Evolutionary conservation across 1,140 invertebrate genomes (phyloP), one percentile per base, ranked within the genome.

Genomic region (Drosophila pruinosa): DNA sequence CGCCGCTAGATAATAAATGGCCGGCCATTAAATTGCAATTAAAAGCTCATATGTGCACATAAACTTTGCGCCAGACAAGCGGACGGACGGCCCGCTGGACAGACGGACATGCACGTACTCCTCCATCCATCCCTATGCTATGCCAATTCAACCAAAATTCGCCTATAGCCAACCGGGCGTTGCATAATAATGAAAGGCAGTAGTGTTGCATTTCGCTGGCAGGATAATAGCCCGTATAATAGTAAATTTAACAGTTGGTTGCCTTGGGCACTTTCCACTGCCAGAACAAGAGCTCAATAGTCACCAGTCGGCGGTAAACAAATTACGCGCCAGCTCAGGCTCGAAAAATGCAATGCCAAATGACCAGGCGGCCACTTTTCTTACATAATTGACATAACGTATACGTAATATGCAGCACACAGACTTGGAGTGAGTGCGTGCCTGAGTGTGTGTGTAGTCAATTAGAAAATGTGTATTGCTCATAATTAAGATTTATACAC

Each of bases 1-100:
- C 73, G 80, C 82, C 77, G 68, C 81, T 83, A 78, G 88, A 90
- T 90, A 90, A 90, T 90, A 89, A 90, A 90, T 89, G 88, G 83
- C 88, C 88, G 76, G 70, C 88, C 88, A 90, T 90, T 90, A 90
- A 90, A 88, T 90, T 88, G 86, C 88, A 89, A 90, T 90, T 88
- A 90, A 90, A 90, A 90, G 88, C 88, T 90, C 88, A 90, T 90
- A 90, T 90, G 88, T 89, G 88, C 78, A 63, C 81, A 86, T 86
- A 85, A 85, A 85, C 81, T 85, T 85, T 81, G 57, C 81, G 53
- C 75, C 72, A 72, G 63, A 31, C 43, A 43, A 8, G 17, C 54
- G 24, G 45, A 34, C 21, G 24, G 56, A 53, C 26, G 14, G 43
- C 38, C 31, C 4, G 39, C 28, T 12, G 12, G 63, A 58, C 53